Base-by-base conservation (phyloP, 1,140 invertebrate species). In the Eueides isabella region DNA sequence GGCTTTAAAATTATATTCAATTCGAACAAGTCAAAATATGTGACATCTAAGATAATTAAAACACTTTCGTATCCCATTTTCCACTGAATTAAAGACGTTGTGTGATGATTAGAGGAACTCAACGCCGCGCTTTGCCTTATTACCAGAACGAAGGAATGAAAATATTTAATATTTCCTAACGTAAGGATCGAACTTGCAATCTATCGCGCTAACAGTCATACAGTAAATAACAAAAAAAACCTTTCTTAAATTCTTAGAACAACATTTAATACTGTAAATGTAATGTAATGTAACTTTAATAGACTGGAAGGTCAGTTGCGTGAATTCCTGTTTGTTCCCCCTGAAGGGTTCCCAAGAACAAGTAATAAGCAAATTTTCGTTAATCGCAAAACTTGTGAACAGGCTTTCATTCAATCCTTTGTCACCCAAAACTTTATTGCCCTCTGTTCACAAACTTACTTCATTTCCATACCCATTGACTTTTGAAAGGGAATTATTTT, bases 401-500 rank as follows among this genome's bases (percentile, higher is more conserved):
- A 23, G 19, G 23, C 23, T 55, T 55, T 55, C 48, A 55, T 55
- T 55, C 19, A 55, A 55, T 55, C 48, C 48, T 55, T 55, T 55
- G 48, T 55, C 48, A 55, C 23, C 48, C 23, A 7, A 1, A 55
- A 55, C 48, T 55, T 55, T 55, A 55, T 55, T 55, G 23, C 48
- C 7, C 19, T 55, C 41, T n/a, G 41, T 55, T 55, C 48, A 11
- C 23, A 26, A 55, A 55, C 48, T 55, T 55, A 12, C 44, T 23
- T 55, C 48, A 55, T 55, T 55, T 55, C n/a, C 48, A 55, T 55
- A 55, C 12, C 48, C 48, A 23, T 23, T 55, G 48, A 23, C 48
- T 55, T 9, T 23, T 55, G 23, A 19, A 55, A 55, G 48, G 48
- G 44, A 23, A 55, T 55, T 55, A 55, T 55, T 55, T 55, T 55